Conservation (phyloP, 1,140 invertebrate species). For the Linepithema humile region DNA sequence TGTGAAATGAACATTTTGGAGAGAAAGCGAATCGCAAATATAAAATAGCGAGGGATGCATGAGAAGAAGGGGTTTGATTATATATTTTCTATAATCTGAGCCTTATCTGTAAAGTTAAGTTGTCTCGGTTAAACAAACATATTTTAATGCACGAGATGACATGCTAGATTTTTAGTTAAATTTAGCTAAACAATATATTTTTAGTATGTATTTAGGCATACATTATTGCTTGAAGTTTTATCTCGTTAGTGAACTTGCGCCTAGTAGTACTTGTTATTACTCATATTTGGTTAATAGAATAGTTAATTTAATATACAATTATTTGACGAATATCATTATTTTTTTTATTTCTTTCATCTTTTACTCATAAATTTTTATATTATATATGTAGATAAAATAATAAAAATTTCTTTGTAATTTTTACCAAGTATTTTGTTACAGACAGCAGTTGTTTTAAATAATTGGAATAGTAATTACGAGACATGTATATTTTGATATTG, state of each 20-base stretch:
- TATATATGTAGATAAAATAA: slow-evolving; percentile 29
- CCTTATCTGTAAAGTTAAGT: too few species aligned
- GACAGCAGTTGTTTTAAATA: neutral
- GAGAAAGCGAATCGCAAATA: too few species aligned
- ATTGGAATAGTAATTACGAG: too few species aligned
- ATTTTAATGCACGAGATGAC: neutral
- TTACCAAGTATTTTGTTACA: neutral
- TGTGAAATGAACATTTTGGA: too few species aligned
- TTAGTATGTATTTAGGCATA: neutral
- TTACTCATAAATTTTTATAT: slow-evolving; percentile 8
- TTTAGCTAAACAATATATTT: neutral
- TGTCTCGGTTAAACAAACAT: neutral
- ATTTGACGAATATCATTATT: neutral
- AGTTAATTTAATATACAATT: neutral
- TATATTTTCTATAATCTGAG: too few species aligned
- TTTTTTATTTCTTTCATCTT: slow-evolving; percentile 5
- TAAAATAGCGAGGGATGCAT: too few species aligned
- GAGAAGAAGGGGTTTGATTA: too few species aligned
- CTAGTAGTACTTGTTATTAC: neutral
- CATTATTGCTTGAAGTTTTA: slow-evolving; percentile 8
- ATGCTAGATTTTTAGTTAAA: neutral
- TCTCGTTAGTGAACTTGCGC: neutral
- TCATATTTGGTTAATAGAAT: slow-evolving; percentile 27
- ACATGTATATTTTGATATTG: too few species aligned
- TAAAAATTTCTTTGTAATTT: slow-evolving; percentile 45